Percentiles rank a stretch among this genome's conserved stretches.
Evolutionary conservation across 2,113 vertebrate genomes (phyloP).

Genomic region (Motacilla tschutschensis): DNA sequence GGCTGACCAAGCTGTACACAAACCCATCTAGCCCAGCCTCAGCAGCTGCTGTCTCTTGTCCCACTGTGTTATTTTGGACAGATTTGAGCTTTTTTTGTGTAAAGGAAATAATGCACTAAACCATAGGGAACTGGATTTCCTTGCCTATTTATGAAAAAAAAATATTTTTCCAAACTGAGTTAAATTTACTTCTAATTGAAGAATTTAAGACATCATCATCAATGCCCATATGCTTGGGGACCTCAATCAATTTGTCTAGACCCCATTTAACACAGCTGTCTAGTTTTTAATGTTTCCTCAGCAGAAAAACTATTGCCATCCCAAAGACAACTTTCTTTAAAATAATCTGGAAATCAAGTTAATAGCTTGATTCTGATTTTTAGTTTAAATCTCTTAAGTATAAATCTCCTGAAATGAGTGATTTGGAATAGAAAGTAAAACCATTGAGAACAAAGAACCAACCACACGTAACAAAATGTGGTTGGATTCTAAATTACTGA

Average conservation of each 20-base stretch:
- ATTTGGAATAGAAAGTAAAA: neutral
- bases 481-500: neutral
- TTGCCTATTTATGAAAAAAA: neutral
- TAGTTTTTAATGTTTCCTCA: neutral
- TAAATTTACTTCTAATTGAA: neutral
- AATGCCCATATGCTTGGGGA: neutral
- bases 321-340: neutral
- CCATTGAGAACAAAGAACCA: fast-evolving
- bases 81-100: neutral
- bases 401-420: neutral
- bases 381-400: neutral
- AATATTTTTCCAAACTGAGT: neutral
- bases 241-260: neutral
- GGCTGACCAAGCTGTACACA: neutral
- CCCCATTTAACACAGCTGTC: neutral
- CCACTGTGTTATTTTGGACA: neutral
- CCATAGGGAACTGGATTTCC: neutral
- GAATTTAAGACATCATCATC: neutral
- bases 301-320: neutral
- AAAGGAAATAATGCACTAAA: neutral
- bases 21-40: neutral
- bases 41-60: neutral
- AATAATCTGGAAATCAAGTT: neutral
- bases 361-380: neutral
- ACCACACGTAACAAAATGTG: neutral